phyloP scores from a whole-genome alignment of 2,888 invertebrate genomes.

The Lasioglossum figueresi region DNA sequence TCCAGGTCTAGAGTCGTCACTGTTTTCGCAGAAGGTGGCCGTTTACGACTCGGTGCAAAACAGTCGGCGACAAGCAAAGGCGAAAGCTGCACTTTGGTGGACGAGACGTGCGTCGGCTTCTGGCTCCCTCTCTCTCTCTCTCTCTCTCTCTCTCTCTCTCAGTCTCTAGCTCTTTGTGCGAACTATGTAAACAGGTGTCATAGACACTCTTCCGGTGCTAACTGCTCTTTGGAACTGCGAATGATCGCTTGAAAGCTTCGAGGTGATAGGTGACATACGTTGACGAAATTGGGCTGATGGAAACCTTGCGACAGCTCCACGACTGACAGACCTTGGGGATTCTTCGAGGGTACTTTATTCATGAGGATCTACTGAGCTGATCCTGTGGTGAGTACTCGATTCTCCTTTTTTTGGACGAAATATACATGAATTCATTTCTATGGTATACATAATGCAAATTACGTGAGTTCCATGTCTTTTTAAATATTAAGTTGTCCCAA shows the following conservation, averaged over 20 bases:
- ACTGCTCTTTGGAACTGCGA: not conserved
- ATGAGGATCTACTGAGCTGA: not conserved
- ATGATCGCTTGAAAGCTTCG: not conserved
- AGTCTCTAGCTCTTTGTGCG: no score
- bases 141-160: not conserved
- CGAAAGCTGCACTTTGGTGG: not conserved
- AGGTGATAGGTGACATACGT: not conserved
- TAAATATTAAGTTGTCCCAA: no score
- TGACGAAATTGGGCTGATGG: conserved; percentile 1
- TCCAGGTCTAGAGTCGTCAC: not conserved
- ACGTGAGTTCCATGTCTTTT: no score
- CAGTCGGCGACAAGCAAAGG: not conserved
- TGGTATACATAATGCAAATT: no score
- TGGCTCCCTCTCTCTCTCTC: not conserved
- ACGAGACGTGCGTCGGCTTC: not conserved
- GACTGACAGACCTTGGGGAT: not conserved
- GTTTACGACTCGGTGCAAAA: conserved; percentile 10
- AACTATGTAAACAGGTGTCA: conserved; percentile 28
- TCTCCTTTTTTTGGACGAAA: not conserved
- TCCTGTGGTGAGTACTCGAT: not conserved
- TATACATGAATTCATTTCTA: no score
- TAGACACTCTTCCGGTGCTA: not conserved
- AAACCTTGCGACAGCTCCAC: not conserved
- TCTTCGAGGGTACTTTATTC: not conserved
- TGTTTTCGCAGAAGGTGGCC: not conserved